Percentiles rank a stretch among this genome's conserved stretches.
Conservation (phyloP, 1,140 invertebrate species). For the Drosophila asahinai region DNA sequence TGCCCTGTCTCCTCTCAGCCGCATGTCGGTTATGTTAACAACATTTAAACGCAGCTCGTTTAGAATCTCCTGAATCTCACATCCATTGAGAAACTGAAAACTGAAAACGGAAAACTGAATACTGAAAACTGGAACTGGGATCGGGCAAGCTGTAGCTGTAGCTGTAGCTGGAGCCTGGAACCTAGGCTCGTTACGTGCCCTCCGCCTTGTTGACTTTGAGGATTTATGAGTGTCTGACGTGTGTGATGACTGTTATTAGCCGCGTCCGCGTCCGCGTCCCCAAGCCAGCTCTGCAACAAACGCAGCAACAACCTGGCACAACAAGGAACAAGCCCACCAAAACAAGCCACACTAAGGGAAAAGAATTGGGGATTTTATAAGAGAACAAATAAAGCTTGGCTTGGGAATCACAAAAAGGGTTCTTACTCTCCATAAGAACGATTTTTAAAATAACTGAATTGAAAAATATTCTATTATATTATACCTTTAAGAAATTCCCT, state of each 20-base stretch:
- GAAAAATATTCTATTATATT: too few species aligned
- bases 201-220: slow-evolving; percentile 78
- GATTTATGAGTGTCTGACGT: slow-evolving; percentile 84
- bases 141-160: background rate
- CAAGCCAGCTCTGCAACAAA: slow-evolving; percentile 23
- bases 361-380: background rate
- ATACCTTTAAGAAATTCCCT: too few species aligned
- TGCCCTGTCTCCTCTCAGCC: slow-evolving; percentile 21
- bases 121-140: slow-evolving; percentile 12
- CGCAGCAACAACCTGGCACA: slow-evolving; percentile 18
- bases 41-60: slow-evolving; percentile 82
- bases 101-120: slow-evolving; percentile 10
- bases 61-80: slow-evolving; percentile 68
- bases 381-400: background rate
- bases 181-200: slow-evolving; percentile 45
- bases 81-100: slow-evolving; percentile 43
- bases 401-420: too few species aligned
- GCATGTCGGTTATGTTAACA: slow-evolving; percentile 68
- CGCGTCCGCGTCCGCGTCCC: slow-evolving; percentile 49
- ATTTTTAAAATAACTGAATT: too few species aligned
- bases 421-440: background rate
- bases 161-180: background rate
- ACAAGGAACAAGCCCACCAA: slow-evolving; percentile 1
- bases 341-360: background rate
- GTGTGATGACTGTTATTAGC: slow-evolving; percentile 85